phyloP scores from a whole-genome alignment of 1,140 invertebrate genomes.

The Oscheius sp. region DNA sequence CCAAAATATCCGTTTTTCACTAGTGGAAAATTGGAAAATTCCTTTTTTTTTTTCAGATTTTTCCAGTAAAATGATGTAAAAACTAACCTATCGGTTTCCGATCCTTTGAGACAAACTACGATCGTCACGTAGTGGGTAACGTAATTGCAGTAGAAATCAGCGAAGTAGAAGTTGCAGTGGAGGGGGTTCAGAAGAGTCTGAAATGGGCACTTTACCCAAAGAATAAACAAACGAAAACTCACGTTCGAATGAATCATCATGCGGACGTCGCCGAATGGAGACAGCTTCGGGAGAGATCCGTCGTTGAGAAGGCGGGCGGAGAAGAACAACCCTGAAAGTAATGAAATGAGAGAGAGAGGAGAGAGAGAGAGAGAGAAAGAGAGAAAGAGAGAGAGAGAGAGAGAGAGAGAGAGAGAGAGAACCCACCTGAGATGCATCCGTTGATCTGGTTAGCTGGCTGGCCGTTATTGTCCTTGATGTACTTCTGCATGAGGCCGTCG shows the following conservation, averaged over 20 bases:
- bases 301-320: constrained; percentile 36
- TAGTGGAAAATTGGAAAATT: neutral
- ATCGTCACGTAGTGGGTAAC: constrained; percentile 41
- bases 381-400: too few species aligned
- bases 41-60: neutral
- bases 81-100: constrained; percentile 36
- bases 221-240: neutral
- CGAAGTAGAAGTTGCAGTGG: constrained; percentile 39
- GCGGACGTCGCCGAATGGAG: constrained; percentile 43
- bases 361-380: too few species aligned
- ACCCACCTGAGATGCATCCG: constrained; percentile 7
- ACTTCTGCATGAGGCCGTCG: constrained; percentile 50
- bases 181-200: constrained; percentile 29
- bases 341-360: neutral
- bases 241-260: constrained; percentile 30
- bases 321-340: constrained; percentile 40
- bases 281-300: constrained; percentile 28
- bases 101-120: constrained; percentile 33
- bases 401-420: neutral
- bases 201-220: neutral
- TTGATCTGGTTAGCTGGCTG: constrained; percentile 48
- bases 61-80: neutral
- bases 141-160: constrained; percentile 47
- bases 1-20: neutral
- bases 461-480: constrained; percentile 58